A percentile compares a stretch with the other conserved stretches of the same genome.
phyloP scores from a whole-genome alignment of 2,797 vertebrate species.

The Anguilla anguilla region DNA sequence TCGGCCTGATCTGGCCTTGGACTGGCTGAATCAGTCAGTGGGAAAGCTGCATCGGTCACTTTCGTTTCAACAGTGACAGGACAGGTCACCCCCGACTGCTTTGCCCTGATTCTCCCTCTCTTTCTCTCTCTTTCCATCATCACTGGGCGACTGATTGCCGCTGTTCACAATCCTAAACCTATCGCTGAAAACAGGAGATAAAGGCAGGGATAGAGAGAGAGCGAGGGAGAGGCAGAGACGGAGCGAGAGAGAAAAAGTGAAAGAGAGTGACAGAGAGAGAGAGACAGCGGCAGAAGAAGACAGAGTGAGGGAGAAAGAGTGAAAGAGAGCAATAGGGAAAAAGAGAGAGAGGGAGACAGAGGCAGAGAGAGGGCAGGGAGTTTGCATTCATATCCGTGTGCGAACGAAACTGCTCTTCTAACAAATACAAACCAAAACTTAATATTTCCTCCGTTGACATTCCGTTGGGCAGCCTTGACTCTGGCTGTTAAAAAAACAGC shows the following conservation, averaged over 20 bases:
- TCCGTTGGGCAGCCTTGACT: background rate
- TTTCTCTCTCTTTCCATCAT: background rate
- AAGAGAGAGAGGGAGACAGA: background rate
- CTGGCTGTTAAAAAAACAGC: background rate
- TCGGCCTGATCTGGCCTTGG: background rate
- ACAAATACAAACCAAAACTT: background rate
- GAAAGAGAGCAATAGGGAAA: too few relatives aligned
- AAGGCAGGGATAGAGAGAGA: background rate
- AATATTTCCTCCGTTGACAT: background rate
- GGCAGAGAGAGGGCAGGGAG: background rate
- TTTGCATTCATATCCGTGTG: background rate
- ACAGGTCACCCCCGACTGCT: background rate
- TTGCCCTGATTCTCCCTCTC: background rate
- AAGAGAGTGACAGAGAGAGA: too few relatives aligned
- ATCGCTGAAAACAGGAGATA: background rate
- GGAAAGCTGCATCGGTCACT: background rate
- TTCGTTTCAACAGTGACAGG: background rate
- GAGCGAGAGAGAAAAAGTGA: background rate
- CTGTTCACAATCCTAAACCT: background rate
- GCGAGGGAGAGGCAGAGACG: background rate
- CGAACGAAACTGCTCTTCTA: background rate
- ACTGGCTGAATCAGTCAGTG: background rate
- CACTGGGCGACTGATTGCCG: background rate
- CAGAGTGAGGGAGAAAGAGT: too few relatives aligned
- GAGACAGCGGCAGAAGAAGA: too few relatives aligned